Conservation (phyloP, 2,797 vertebrate genomes). For the Oreochromis mossambicus region DNA sequence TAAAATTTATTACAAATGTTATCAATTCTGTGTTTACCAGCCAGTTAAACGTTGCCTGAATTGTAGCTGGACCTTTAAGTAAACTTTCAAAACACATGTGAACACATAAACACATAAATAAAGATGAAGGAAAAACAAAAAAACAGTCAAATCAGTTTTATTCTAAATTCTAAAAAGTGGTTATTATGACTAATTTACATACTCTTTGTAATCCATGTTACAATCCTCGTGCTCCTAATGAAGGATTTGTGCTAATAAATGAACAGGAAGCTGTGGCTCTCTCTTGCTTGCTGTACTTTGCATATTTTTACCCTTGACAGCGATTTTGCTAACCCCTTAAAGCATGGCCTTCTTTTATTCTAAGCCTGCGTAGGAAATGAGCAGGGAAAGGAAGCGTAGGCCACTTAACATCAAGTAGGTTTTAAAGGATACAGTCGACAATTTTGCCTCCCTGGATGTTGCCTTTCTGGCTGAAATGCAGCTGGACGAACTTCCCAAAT, state of each 20-base stretch:
- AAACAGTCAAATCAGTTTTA: neutral
- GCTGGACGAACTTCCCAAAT: constrained; percentile 96
- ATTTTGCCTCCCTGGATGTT: constrained; percentile 96
- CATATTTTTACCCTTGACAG: neutral
- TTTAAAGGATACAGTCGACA: constrained; percentile 93
- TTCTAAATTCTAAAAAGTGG: neutral
- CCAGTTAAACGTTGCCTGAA: fast-evolving
- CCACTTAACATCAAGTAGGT: neutral
- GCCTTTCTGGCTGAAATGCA: constrained; percentile 91
- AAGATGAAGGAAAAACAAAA: neutral
- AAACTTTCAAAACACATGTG: neutral
- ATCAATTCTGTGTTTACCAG: fast-evolving
- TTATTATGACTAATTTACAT: neutral
- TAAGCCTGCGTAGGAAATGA: neutral
- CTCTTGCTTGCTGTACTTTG: neutral
- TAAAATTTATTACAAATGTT: fast-evolving
- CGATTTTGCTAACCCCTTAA: neutral
- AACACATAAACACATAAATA: neutral
- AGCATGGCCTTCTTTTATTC: neutral
- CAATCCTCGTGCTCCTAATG: neutral
- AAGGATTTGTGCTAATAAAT: neutral
- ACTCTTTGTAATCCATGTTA: fast-evolving
- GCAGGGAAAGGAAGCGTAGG: neutral
- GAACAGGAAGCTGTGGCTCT: neutral
- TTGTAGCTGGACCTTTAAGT: neutral